Conservation (phyloP, 2,888 invertebrate species). For the Iphiclides podalirius region DNA sequence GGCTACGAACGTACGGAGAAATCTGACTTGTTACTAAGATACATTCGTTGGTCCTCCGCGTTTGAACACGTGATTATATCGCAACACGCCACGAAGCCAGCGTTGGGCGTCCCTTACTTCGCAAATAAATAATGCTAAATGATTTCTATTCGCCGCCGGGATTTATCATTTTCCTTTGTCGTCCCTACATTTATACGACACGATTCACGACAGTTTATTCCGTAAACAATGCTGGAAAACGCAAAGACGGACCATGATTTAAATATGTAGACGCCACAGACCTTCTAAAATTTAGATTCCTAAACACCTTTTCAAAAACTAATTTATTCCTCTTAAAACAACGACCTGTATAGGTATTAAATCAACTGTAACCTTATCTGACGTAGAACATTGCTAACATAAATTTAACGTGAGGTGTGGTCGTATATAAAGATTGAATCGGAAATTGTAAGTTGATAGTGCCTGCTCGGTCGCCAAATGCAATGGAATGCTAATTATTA, state of each 20-base stretch:
- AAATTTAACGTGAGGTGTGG: slow-evolving; percentile 10
- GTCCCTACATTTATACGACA: slow-evolving; percentile 10
- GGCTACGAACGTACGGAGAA: slow-evolving; percentile 5
- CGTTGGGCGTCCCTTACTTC: slow-evolving; percentile 17
- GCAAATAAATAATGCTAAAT: slow-evolving; percentile 24
- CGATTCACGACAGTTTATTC: slow-evolving; percentile 11
- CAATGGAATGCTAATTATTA: slow-evolving; percentile 13
- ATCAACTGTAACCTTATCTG: neutral
- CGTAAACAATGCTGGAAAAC: slow-evolving; percentile 2
- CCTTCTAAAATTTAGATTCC: neutral
- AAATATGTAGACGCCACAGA: neutral
- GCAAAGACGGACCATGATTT: neutral
- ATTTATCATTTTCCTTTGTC: slow-evolving; percentile 23
- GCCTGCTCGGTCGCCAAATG: slow-evolving; percentile 10
- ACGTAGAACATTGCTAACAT: neutral
- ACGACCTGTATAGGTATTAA: neutral
- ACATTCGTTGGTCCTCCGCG: slow-evolving; percentile 18
- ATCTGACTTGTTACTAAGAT: slow-evolving; percentile 23
- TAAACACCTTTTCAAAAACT: neutral
- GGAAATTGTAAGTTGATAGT: slow-evolving; percentile 21
- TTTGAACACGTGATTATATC: slow-evolving; percentile 22
- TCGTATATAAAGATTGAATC: slow-evolving; percentile 7
- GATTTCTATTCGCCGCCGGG: slow-evolving; percentile 20
- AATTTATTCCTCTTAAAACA: neutral
- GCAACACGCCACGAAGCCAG: slow-evolving; percentile 22